These are phyloP conservation scores for Meta bourneti DNA, from an alignment of 2,888 invertebrate species.

Conservation along the genomic window DNA sequence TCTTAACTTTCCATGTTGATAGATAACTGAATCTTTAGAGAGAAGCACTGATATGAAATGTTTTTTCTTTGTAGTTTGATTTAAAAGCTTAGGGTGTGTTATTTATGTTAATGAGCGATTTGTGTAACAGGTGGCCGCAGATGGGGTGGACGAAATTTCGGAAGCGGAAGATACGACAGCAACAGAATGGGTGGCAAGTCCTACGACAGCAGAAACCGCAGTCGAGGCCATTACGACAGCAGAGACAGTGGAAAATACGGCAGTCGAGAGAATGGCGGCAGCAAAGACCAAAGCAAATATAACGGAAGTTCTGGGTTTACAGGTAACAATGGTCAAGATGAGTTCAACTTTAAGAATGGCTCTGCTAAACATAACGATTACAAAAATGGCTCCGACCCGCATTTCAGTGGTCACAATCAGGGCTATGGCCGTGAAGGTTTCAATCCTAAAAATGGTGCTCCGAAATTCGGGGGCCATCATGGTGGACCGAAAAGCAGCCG, in stretches of 20 bases:
- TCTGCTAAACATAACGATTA: neutral
- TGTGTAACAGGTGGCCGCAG: constrained; percentile 26
- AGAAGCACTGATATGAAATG: neutral
- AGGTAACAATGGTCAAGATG: constrained; percentile 46
- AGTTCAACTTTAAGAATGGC: neutral
- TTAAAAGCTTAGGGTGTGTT: too few relatives aligned
- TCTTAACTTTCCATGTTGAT: too few relatives aligned
- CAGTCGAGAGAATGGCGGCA: neutral
- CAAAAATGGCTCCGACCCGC: neutral
- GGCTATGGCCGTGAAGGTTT: too few relatives aligned
- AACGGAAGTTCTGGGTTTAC: neutral
- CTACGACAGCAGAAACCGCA: neutral
- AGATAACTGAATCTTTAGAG: too few relatives aligned
- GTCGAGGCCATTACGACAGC: neutral
- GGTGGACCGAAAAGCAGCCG: neutral
- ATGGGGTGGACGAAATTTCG: constrained; percentile 46
- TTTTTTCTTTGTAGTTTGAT: neutral
- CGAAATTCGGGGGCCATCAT: constrained; percentile 48
- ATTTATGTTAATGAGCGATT: neutral
- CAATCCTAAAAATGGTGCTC: neutral
- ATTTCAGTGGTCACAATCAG: neutral
- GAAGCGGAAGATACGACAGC: constrained; percentile 10
- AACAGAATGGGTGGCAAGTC: neutral
- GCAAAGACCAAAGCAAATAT: neutral
- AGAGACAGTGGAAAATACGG: constrained; percentile 5